Evolutionary conservation across 2,797 vertebrate species (phyloP).

Genomic region (Gorsachius magnificus): DNA sequence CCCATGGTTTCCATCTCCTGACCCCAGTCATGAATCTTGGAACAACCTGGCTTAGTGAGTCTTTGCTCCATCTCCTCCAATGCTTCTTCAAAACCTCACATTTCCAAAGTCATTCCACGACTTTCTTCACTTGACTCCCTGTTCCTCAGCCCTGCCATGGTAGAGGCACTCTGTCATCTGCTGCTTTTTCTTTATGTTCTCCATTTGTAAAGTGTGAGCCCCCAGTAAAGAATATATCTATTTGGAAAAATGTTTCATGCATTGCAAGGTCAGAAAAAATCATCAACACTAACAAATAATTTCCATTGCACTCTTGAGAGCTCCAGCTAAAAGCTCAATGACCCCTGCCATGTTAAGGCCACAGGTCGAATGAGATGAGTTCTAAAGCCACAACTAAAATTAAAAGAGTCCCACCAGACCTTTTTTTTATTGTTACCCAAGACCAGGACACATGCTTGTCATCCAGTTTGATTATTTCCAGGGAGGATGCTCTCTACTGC

Average conservation of each 20-base stretch:
- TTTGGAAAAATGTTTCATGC: background rate
- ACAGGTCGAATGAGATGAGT: background rate
- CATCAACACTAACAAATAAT: background rate
- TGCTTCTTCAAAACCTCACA: background rate
- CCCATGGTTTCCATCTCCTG: background rate
- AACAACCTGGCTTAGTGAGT: background rate
- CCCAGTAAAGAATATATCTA: background rate
- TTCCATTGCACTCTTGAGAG: background rate
- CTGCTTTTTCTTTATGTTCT: background rate
- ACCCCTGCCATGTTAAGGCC: background rate
- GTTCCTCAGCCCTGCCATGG: background rate
- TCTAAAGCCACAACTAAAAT: background rate
- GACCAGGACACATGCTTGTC: background rate
- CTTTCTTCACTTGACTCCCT: background rate
- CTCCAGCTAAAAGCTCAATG: background rate
- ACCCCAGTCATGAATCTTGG: background rate
- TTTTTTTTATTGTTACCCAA: background rate
- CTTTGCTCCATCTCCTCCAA: background rate
- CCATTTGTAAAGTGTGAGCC: background rate
- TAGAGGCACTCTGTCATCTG: background rate
- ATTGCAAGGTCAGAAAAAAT: background rate
- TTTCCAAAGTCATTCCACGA: background rate
- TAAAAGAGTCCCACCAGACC: background rate
- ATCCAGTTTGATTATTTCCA: background rate
- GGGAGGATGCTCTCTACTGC: background rate